Conservation (phyloP, 2,113 vertebrate species). For the Labeo catla region DNA sequence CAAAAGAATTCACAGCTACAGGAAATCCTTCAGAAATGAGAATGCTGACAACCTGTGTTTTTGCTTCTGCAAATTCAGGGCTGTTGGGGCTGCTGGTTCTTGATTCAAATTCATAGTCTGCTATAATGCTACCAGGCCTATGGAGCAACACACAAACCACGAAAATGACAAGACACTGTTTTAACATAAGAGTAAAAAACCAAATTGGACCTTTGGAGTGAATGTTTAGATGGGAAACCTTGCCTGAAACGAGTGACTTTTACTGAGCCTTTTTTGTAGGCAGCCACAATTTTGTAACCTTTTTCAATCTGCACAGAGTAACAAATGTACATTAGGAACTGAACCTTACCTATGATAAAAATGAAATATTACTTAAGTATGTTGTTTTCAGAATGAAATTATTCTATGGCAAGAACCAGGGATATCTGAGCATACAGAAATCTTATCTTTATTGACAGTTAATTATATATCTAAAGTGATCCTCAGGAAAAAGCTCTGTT, state of each 20-base stretch:
- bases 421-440: background rate
- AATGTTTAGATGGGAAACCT: background rate
- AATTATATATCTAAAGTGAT: background rate
- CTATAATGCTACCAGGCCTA: constrained; percentile 69
- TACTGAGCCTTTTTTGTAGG: constrained; percentile 3
- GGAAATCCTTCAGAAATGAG: fast-evolving
- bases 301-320: constrained; percentile 33
- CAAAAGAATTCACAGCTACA: background rate
- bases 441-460: background rate
- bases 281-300: background rate
- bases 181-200: background rate
- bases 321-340: background rate
- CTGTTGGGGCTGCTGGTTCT: background rate
- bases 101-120: constrained; percentile 56
- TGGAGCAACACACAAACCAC: constrained; percentile 23
- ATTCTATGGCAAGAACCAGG: background rate
- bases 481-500: background rate
- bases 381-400: background rate
- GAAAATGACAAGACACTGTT: background rate
- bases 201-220: background rate
- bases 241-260: constrained; percentile 40
- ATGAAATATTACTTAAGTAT: background rate
- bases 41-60: background rate
- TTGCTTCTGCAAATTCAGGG: constrained; percentile 1
- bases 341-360: background rate